Base-by-base conservation (phyloP, 2,888 invertebrate species). In the Endomychus coccineus region DNA sequence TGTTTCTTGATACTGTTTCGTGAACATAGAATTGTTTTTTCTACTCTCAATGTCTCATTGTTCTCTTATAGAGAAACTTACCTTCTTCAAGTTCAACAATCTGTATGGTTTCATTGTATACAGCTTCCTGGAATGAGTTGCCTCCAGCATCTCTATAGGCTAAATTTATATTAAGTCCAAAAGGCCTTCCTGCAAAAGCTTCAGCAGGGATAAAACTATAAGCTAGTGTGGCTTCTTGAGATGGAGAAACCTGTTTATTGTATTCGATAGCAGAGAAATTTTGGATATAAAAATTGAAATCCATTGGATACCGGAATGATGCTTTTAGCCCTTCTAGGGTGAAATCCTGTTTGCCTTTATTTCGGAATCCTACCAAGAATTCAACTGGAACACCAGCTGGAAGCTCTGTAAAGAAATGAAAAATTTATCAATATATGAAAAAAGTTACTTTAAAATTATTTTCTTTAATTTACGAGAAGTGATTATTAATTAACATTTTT, bases 241-340 rank as follows among this genome's bases (percentile, higher is more conserved):
- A 79, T 0, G 96, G 86, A 52, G 88, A 84, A 1, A 99, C 90
- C 50, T 85, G 75, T 51, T 84, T 80, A 59, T 89, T 85, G 68
- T 87, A 94, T 1, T 81, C 78, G 54, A 91, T 75, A 0, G 89
- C 84, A 0, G 96, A 91, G 71, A 97, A 98, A 70, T 98, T 99
- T 69, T 97, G 96, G 50, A 99, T 94, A 70, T 88, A 89, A 69
- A 91, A 98, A 50, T 84, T 91, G 70, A 91, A 98, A 69, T 98
- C 97, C 85, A 95, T 89, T 5, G 97, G 96, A 62, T 97, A 98
- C 52, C 96, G 83, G 80, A 99, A 96, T 0, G 97, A 96, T 0
- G 96, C 95, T 57, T 97, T 97, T 60, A 97, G 75, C 4, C 85
- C 82, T 61, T 98, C 95, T 13, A 99, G 78, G 14, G 85, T 67